Conservation (phyloP, 2,888 invertebrate genomes). For the Stenurella melanura region DNA sequence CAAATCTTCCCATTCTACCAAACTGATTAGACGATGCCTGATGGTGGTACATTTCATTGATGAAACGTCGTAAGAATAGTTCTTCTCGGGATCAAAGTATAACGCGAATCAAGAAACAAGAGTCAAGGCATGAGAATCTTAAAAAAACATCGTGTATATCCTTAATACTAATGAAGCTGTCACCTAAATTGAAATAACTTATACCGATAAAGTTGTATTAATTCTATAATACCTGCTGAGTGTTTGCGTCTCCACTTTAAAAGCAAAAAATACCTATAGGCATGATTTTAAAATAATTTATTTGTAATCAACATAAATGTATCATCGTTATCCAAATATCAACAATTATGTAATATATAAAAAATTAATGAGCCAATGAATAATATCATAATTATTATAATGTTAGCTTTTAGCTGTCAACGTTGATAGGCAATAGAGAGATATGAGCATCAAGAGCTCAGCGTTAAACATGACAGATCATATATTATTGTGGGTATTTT, state of each 20-base stretch:
- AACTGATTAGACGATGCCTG: too few relatives aligned
- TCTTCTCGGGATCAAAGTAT: too few relatives aligned
- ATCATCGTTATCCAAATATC: conserved; percentile 7
- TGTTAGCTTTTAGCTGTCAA: conserved; percentile 9
- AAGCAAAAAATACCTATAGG: neutral
- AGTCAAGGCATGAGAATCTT: too few relatives aligned
- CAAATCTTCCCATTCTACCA: too few relatives aligned
- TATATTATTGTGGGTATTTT: neutral
- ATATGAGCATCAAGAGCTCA: neutral
- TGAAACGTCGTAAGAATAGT: too few relatives aligned
- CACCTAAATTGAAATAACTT: conserved; percentile 16
- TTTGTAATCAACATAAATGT: neutral
- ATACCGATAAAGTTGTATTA: neutral
- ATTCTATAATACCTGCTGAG: conserved; percentile 4
- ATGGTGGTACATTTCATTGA: too few relatives aligned
- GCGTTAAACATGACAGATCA: neutral
- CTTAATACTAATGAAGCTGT: conserved; percentile 1
- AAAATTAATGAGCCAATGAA: conserved; percentile 12
- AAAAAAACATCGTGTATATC: too few relatives aligned
- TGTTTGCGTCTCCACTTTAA: conserved; percentile 7
- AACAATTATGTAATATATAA: neutral
- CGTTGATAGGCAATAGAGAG: conserved; percentile 4
- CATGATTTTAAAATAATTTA: conserved; percentile 19
- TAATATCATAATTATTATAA: conserved; percentile 5
- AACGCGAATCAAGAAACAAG: too few relatives aligned